Evolutionary conservation across 1,140 invertebrate genomes (phyloP).

Genomic region (Myzus persicae): DNA sequence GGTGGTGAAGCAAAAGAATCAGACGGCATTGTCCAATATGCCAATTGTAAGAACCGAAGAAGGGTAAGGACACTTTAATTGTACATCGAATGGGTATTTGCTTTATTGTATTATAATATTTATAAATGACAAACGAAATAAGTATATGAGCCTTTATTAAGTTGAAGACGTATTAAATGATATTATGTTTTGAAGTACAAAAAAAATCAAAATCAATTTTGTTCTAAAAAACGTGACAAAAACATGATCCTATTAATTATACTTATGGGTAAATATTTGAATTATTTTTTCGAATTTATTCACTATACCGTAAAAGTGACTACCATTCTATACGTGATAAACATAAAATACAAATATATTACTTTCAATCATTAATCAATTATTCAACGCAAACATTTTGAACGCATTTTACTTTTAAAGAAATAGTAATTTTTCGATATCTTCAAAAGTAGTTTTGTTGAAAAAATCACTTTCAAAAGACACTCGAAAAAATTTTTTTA

Average conservation of each 20-base stretch:
- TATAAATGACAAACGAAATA: neutral
- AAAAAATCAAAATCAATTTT: conserved; percentile 69
- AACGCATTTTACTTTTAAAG: neutral
- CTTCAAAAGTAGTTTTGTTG: neutral
- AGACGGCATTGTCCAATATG: conserved; percentile 61
- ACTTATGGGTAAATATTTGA: neutral
- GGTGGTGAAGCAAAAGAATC: conserved; percentile 61
- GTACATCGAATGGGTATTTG: neutral
- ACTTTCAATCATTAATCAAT: neutral
- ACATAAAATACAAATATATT: neutral
- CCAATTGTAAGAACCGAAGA: neutral
- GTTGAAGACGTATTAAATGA: neutral
- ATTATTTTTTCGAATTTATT: neutral
- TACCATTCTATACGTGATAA: neutral
- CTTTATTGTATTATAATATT: neutral
- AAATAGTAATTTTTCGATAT: neutral
- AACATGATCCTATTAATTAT: conserved; percentile 73
- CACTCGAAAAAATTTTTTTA: neutral
- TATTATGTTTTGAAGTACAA: neutral
- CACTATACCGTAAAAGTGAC: neutral
- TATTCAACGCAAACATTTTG: neutral
- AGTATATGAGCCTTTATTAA: neutral
- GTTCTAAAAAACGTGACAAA: conserved; percentile 76
- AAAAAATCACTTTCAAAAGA: neutral
- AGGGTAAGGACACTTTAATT: neutral